Percentiles rank a stretch among this genome's conserved stretches.
Evolutionary conservation across 2,797 vertebrate genomes (phyloP).

Genomic region (Xiphorhynchus erythropygius): DNA sequence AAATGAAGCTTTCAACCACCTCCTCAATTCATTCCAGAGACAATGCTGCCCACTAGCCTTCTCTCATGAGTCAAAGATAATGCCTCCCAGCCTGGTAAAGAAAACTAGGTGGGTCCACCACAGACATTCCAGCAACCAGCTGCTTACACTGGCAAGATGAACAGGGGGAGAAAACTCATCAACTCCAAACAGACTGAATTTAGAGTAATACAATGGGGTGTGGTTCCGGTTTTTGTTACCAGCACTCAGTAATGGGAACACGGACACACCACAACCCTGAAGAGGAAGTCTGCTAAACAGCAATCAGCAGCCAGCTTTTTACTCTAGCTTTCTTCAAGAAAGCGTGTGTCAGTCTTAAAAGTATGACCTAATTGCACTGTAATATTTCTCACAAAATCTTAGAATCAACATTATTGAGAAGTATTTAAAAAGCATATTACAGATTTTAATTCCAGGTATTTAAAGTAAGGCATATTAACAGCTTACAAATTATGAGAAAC

Average conservation of each 20-base stretch:
- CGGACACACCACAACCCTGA: not conserved
- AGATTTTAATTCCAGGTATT: not conserved
- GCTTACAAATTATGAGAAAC: not conserved
- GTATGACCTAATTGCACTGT: not conserved
- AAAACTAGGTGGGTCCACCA: not conserved
- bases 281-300: not conserved
- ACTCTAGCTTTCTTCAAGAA: not conserved
- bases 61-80: not conserved
- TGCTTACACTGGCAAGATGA: not conserved
- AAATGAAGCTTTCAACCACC: not conserved
- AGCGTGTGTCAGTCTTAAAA: not conserved
- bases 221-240: constrained; percentile 35
- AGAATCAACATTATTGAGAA: not conserved
- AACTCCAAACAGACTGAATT: not conserved
- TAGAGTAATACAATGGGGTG: not conserved
- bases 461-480: not conserved
- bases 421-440: accelerated
- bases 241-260: not conserved
- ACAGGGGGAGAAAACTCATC: not conserved
- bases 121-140: not conserved
- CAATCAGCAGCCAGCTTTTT: not conserved
- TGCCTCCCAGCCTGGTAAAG: not conserved
- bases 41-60: not conserved
- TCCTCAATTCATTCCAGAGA: not conserved
- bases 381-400: not conserved